Evolutionary conservation across 2,797 vertebrate species (phyloP), one percentile per base, ranked within the genome.

Genomic region (Cyprinella venusta): DNA sequence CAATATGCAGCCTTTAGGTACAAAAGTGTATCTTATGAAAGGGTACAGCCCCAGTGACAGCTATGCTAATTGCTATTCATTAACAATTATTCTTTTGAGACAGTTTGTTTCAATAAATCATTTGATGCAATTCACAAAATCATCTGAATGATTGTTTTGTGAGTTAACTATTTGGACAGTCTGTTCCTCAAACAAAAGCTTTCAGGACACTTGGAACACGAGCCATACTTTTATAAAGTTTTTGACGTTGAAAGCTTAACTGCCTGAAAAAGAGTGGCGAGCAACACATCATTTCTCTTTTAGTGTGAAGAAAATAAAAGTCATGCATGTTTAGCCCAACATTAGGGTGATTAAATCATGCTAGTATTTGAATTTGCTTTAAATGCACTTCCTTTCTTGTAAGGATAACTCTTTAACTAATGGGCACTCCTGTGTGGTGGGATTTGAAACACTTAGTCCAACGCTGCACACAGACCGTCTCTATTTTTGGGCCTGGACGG

Each of bases 401-500:
- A 52, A 67, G 48, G 50, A 83, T 76, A 26, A 13, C 40, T 76
- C 30, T 76, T 33, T 74, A 79, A 64, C 68, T 81, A 81, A 65
- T 68, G 75, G 74, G 56, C 26, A 67, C 59, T 54, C 74, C 24
- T 77, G 80, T 74, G 56, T 65, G 84, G 68, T 42, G 68, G 69
- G 45, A 61, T 75, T 75, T 64, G 42, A 84, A 59, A 75, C 68
- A 65, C 77, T 76, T 30, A 74, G 69, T 59, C 59, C 61, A 56
- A 38, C 10, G 12, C 30, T 15, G 5, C 50, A 68, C 63, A 54
- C 40, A 38, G 65, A 54, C 63, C 1, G 45, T 36, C 56, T 68
- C 80, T 82, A 86, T 79, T 82, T 82, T 79, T 72, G 18, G 67
- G 80, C 26, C 67, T 6, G 59, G 67, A 71, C 67, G 69, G 81